Evolutionary conservation across 2,888 invertebrate genomes (phyloP), one percentile per base, ranked within the genome.

Genomic region (Aphelenchoides bicaudatus): DNA sequence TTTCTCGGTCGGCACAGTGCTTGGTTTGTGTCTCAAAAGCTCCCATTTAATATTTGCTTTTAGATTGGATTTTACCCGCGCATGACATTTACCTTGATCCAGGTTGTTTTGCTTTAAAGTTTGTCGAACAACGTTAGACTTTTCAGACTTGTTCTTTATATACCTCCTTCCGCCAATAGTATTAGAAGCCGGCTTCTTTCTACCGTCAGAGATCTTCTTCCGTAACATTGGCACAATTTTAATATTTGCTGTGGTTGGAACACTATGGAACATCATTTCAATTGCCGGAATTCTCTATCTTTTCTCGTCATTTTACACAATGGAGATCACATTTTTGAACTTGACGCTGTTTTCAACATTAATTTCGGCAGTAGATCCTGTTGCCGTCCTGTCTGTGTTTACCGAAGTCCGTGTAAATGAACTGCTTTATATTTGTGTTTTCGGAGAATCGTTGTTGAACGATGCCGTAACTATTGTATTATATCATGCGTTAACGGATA

Each of bases 131-230:
- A n/a, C n/a, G n/a, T n/a, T n/a, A n/a, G n/a, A n/a, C n/a, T n/a
- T n/a, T n/a, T n/a, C 64, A 1, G 88, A 90, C 80, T 89, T 90
- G 16, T 96, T 96, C 85, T 96, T 94, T 84, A 86, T 93, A 68
- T 92, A 91, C 81, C 90, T 93, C 88, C 84, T 96, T 75, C 96
- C 96, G 31, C 94, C 94, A 39, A 96, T 96, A 75, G 94, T 96
- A 70, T 84, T 94, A 77, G 96, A 96, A 79, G 94, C 96, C 2
- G 96, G 96, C 13, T 94, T 94, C 81, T 94, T 92, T 81, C 93
- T 94, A 93, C 93, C 93, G 27, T 93, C 92, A 81, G 85, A 93
- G 75, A 84, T 93, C 74, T 96, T 96, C 84, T 94, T 96, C 81
- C 56, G 93, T 80, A 92, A 96, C 80, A 85, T 96, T 67, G 92